Conservation (phyloP, 2,888 invertebrate genomes). For the Sussaba pulchella region DNA sequence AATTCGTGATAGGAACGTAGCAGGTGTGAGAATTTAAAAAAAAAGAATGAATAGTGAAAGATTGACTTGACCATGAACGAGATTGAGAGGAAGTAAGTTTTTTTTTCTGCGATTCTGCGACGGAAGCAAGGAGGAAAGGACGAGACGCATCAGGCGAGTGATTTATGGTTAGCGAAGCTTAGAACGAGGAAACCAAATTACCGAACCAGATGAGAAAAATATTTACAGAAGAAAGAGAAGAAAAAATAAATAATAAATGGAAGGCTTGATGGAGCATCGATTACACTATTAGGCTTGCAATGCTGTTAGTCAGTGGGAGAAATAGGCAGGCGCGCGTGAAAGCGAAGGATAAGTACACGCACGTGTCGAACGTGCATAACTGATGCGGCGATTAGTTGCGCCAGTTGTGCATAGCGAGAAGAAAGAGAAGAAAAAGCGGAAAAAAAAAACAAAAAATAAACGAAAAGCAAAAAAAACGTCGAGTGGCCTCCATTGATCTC, state of each 20-base stretch:
- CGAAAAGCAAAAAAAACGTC: slow-evolving; percentile 61
- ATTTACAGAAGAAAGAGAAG: neutral
- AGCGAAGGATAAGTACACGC: slow-evolving; percentile 67
- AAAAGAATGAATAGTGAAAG: slow-evolving; percentile 35
- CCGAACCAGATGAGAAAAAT: neutral
- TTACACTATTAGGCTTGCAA: slow-evolving; percentile 2
- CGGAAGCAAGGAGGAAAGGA: no score
- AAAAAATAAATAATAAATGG: neutral
- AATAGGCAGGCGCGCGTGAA: slow-evolving; percentile 39
- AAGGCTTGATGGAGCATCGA: neutral
- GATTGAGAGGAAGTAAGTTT: slow-evolving; percentile 21
- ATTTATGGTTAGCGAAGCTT: no score
- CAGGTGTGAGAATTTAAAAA: slow-evolving; percentile 10
- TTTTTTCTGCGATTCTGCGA: slow-evolving; percentile 6
- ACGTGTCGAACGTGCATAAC: slow-evolving; percentile 46
- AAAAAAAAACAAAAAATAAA: slow-evolving; percentile 43
- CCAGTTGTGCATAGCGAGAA: slow-evolving; percentile 63
- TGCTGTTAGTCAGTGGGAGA: slow-evolving; percentile 6
- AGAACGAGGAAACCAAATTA: slow-evolving; percentile 4
- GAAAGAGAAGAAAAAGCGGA: slow-evolving; percentile 18
- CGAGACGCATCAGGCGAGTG: no score
- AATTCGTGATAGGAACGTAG: slow-evolving; percentile 30
- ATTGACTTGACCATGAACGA: slow-evolving; percentile 66
- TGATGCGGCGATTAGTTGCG: slow-evolving; percentile 42
- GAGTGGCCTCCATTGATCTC: slow-evolving; percentile 62